phyloP scores from a whole-genome alignment of 2,113 vertebrate species.

The Hyperopisus bebe region DNA sequence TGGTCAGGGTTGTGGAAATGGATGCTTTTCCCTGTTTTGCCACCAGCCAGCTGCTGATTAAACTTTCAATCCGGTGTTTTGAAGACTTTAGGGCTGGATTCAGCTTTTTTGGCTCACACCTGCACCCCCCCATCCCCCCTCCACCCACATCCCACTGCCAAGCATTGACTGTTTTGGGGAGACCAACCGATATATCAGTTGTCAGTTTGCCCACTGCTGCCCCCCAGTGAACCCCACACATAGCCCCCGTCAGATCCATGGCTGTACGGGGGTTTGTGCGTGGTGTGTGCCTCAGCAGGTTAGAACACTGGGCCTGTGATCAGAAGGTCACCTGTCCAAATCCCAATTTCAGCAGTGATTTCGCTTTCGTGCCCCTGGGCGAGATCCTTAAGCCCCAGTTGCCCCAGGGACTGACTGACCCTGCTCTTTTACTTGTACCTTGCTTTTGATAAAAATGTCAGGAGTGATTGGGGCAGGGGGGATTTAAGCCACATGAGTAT shows the following conservation, averaged over 20 bases:
- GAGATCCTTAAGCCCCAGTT: neutral
- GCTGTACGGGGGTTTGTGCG: neutral
- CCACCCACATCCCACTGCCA: neutral
- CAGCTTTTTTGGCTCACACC: slow-evolving; percentile 34
- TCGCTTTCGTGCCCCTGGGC: neutral
- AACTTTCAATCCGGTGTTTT: slow-evolving; percentile 57
- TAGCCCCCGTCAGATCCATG: neutral
- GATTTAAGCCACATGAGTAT: neutral
- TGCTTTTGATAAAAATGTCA: neutral
- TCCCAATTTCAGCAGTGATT: neutral
- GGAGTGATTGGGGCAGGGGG: neutral
- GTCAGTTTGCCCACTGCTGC: neutral
- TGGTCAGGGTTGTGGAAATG: slow-evolving; percentile 51
- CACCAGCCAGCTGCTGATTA: slow-evolving; percentile 49
- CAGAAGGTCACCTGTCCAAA: neutral
- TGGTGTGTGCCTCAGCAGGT: neutral
- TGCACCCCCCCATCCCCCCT: slow-evolving; percentile 12
- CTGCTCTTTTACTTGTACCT: neutral
- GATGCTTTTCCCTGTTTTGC: slow-evolving; percentile 41
- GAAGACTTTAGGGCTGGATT: slow-evolving; percentile 38
- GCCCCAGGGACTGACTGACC: neutral
- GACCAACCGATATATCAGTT: slow-evolving; percentile 31
- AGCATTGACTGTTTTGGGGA: neutral
- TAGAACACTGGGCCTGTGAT: neutral
- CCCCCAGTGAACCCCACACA: neutral